Evolutionary conservation across 2,113 vertebrate species (phyloP).

Genomic region (Ammodramus savannarum): DNA sequence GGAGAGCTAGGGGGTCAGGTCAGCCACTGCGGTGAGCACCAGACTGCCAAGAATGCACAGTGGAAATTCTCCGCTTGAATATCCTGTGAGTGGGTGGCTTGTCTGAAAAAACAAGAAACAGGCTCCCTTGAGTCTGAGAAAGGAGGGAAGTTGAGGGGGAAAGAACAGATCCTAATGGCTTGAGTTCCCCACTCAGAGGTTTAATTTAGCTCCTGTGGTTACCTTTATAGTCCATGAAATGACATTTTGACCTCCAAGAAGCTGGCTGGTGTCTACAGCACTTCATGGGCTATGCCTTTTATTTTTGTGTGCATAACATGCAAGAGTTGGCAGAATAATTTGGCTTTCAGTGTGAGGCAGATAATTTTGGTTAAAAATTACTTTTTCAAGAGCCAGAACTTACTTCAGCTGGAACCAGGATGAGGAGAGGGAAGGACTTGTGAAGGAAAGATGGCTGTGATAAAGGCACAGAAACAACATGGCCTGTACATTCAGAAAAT

Average conservation of each 20-base stretch:
- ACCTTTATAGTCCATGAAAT: not conserved
- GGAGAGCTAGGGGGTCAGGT: not conserved
- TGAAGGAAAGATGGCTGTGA: not conserved
- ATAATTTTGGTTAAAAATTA: not conserved
- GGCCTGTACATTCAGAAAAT: not conserved
- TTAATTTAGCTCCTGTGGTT: not conserved
- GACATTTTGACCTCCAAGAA: not conserved
- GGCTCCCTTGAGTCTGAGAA: not conserved
- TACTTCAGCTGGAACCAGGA: not conserved
- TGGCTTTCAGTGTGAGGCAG: not conserved
- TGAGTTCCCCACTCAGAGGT: not conserved
- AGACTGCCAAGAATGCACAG: not conserved
- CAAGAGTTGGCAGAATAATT: not conserved
- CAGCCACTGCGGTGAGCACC: not conserved
- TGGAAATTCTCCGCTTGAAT: slow-evolving; percentile 4
- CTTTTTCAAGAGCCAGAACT: not conserved
- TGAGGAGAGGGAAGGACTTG: not conserved
- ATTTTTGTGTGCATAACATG: not conserved
- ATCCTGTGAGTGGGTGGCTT: slow-evolving; percentile 47
- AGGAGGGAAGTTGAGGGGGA: not conserved
- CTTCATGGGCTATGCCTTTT: not conserved
- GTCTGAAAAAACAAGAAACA: slow-evolving; percentile 36
- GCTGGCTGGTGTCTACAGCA: not conserved
- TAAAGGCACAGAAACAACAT: not conserved
- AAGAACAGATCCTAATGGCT: not conserved